Evolutionary conservation across 1,140 invertebrate species (phyloP), one percentile per base, ranked within the genome.

Genomic region (Drosophila sproati): DNA sequence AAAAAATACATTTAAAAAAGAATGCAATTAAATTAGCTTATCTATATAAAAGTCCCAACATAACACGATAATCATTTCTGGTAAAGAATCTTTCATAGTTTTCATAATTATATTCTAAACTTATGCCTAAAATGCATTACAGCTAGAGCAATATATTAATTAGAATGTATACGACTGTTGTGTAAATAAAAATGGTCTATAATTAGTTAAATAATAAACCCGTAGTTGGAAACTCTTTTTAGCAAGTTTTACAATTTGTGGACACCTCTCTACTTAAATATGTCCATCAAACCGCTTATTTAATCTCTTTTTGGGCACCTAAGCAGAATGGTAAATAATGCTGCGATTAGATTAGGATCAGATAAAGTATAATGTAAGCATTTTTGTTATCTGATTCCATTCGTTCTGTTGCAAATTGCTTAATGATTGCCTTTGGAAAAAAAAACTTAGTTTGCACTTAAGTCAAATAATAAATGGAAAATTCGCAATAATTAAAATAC

Each of bases 401-500:
- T n/a, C 10, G 6, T 3, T n/a, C 39, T 43, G 39, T n/a, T 43
- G 39, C 10, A 43, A 43, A n/a, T 43, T 43, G 10, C n/a, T 6
- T 43, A 43, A 43, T n/a, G 4, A 43, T 43, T 43, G 39, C 10
- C 2, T n/a, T 4, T 8, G 10, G 34, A 2, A 5, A 34, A 3
- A 34, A 34, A 34, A 34, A 34, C 5, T 5, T 34, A 34, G 34
- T 34, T n/a, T 3, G 6, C 37, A 39, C 1, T 8, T 39, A 8
- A 39, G 7, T 39, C 7, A 39, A 6, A 1, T 39, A 8, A 39
- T 39, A 6, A 7, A 41, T 3, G 39, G 8, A 41, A 41, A 10
- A 41, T 41, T 20, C 20, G 20, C 20, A 20, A 20, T 20, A 61
- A 66, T 57, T 57, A 60, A 73, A 77, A 37, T 47, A 50, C 28